Evolutionary conservation across 1,140 invertebrate species (phyloP), one percentile per base, ranked within the genome.

Genomic region (Atta cephalotes): DNA sequence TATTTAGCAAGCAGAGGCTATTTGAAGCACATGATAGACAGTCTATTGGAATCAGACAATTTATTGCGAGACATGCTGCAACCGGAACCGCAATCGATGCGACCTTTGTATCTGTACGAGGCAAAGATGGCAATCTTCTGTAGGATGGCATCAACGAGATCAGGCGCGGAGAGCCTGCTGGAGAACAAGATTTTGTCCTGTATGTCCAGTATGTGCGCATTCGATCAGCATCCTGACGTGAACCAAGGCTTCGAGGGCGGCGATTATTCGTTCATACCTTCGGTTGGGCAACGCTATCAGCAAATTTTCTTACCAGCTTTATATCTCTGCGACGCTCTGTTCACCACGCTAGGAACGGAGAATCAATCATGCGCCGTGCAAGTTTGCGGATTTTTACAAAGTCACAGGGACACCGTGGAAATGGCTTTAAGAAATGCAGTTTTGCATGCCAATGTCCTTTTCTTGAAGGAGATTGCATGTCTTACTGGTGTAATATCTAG

Each of bases 91-190:
- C 96, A 97, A 58, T 96, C 97, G 14, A 95, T 99, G 35, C 96
- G 97, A 81, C 96, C 97, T 1, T 94, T 99, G 0, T 99, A 98
- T 95, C 96, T 99, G 1, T 99, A 98, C 95, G 97, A 98, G 93
- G 97, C 98, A 0, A 98, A 98, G 94, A 97, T 99, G 97, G 96
- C 98, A 71, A 96, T 98, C 78, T 96, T 99, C 18, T 96, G 96
- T 10, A 96, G 97, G 90, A 96, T 98, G 87, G 97, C 98, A 0
- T 96, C 96, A 21, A 97, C 96, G 0, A 95, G 96, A 82, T 92
- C 96, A 35, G 98, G 98, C 10, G 98, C 98, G 0, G 97, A 97
- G 90, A 96, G 97, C 21, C 92, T 99, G 9, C 91, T 99, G 12
- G 96, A 97, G 87, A 97, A 97, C 92, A 97, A 97, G 56, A 95